A percentile compares a stretch with the other conserved stretches of the same genome.
Conservation (phyloP, 2,888 invertebrate genomes). For the Eupeodes luniger region DNA sequence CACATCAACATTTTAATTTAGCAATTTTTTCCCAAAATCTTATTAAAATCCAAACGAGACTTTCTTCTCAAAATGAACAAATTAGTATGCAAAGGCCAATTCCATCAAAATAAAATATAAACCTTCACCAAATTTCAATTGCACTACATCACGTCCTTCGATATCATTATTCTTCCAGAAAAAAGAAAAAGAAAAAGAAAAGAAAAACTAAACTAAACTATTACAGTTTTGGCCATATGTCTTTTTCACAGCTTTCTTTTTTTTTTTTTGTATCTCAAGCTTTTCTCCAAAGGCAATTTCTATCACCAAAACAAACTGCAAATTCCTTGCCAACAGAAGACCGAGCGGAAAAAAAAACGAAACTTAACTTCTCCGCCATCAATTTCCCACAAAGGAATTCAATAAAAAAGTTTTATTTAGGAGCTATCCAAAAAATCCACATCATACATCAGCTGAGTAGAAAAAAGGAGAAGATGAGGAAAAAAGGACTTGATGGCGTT, state of each 20-base stretch:
- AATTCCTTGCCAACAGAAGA: constrained; percentile 29
- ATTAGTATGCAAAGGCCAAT: constrained; percentile 17
- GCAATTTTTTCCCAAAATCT: background rate
- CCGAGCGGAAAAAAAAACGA: background rate
- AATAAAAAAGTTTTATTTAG: constrained; percentile 51
- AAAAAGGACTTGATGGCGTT: constrained; percentile 12
- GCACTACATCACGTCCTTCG: constrained; percentile 50
- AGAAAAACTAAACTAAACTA: constrained; percentile 16
- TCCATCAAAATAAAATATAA: background rate
- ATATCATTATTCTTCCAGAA: constrained; percentile 17
- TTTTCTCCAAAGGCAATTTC: background rate
- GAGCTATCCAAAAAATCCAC: background rate
- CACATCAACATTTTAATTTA: background rate
- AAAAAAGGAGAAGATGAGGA: background rate
- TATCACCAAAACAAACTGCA: constrained; percentile 32
- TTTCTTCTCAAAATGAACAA: background rate
- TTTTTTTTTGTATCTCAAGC: background rate
- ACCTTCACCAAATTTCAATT: constrained; percentile 54
- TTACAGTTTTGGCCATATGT: constrained; percentile 48
- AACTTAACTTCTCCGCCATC: constrained; percentile 44
- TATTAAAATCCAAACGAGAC: background rate
- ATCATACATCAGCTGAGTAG: background rate
- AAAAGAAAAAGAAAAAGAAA: background rate
- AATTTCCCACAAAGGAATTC: constrained; percentile 58
- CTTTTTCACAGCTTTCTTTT: constrained; percentile 31